Evolutionary conservation across 2,113 vertebrate genomes (phyloP), one percentile per base, ranked within the genome.

Genomic region (Pandion haliaetus): DNA sequence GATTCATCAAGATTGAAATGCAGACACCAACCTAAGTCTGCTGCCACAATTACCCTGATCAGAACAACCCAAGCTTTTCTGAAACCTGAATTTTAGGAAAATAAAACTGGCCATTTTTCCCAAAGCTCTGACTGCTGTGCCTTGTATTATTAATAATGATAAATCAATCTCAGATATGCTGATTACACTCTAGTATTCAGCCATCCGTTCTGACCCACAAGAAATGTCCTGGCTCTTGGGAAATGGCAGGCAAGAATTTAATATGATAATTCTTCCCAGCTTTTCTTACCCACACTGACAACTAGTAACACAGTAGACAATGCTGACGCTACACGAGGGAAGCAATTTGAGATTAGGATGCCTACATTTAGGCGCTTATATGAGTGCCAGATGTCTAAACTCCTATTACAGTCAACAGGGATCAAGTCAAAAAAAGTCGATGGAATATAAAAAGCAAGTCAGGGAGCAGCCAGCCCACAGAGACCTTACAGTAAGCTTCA

Each of bases 221-320:
- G 69, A 91, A 94, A 91, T 32, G 14, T 66, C 47, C 77, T 74
- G 63, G 55, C 42, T 88, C 77, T 92, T 52, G n/a, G 85, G 82
- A 94, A 86, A 86, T 9, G 21, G 52, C 88, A 92, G 86, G 45
- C 21, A 78, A 95, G 63, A 59, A 83, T 93, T 96, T 78, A 84
- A 81, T 76, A 57, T 14, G 70, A 38, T 66, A 63, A 84, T 38
- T 86, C 73, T 89, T 95, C 36, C 8, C 18, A 24, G 63, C 15
- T 86, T 76, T 82, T 82, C 61, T 78, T 44, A 71, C 54, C 52
- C n/a, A 49, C 40, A 19, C 34, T 71, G 77, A 95, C 36, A 90
- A 59, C 32, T 2, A 28, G 45, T 29, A 70, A 65, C 62, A 76
- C 8, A 26, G 49, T 5, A 59, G 66, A 85, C 2, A 19, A 77